Conservation (phyloP, 1,140 invertebrate genomes). For the Onthophagus taurus region DNA sequence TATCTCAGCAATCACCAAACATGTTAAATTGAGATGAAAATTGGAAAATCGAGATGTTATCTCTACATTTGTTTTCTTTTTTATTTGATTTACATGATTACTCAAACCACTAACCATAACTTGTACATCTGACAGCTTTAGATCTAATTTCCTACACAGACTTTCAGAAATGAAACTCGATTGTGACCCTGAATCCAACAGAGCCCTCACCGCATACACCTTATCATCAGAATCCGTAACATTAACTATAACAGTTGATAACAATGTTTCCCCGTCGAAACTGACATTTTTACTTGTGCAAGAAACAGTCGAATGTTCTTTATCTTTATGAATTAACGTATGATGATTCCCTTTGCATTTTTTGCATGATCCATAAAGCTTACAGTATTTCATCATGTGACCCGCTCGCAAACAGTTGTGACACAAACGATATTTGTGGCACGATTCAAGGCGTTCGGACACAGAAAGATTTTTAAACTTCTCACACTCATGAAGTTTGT, state of each 20-base stretch:
- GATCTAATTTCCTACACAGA: conserved; percentile 1
- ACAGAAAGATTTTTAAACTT: conserved; percentile 14
- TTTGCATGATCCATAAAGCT: conserved; percentile 2
- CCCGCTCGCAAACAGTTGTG: conserved; percentile 18
- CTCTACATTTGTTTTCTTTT: neutral
- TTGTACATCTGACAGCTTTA: neutral
- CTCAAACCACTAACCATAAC: neutral
- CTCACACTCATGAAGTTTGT: conserved; percentile 15
- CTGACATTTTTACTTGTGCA: neutral
- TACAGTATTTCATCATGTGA: conserved; percentile 18
- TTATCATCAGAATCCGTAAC: conserved; percentile 3
- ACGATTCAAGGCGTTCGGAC: neutral
- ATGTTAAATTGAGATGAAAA: neutral
- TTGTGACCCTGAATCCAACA: conserved; percentile 11
- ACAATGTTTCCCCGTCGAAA: neutral
- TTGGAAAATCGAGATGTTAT: conserved; percentile 8
- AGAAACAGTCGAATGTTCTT: conserved; percentile 1
- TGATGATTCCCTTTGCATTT: conserved; percentile 7
- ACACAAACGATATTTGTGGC: conserved; percentile 17
- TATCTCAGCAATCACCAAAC: conserved; percentile 2
- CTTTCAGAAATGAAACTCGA: conserved; percentile 7
- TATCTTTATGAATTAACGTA: conserved; percentile 5
- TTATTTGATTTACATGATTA: neutral
- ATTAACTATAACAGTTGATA: conserved; percentile 7
- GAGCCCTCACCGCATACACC: conserved; percentile 1